Evolutionary conservation across 2,888 invertebrate genomes (phyloP), one percentile per base, ranked within the genome.

Genomic region (Heliconius ethilla): DNA sequence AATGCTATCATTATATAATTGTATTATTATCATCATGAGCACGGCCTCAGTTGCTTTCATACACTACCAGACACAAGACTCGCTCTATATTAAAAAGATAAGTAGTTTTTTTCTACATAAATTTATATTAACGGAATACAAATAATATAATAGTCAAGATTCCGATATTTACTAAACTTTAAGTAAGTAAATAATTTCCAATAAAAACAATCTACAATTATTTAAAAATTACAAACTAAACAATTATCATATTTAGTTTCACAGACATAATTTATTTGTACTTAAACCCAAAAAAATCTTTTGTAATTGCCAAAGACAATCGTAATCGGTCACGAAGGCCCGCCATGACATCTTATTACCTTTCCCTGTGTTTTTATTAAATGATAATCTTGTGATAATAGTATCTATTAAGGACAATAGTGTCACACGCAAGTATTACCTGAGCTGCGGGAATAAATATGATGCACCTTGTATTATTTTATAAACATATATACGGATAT

Each of bases 301-400:
- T 67, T 37, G 63, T 79, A 25, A 79, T 76, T 73, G 45, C 29
- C 73, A 69, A 65, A 70, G 55, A 79, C 73, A 76, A 45, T 63
- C 45, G 27, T 62, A 78, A 75, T 76, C 55, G 73, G 69, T 79
- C 76, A 79, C 67, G 69, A 67, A 70, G 15, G 25, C 62, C 74
- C 76, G 66, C 75, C 70, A 59, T 84, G 84, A 86, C 83, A 83
- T 84, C 84, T 84, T 83, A 87, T 87, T 88, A 87, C 86, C 87
- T 84, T 81, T 83, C 75, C 67, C 85, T 85, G 89, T 89, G 83
- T 80, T 87, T 89, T 89, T 88, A 90, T 91, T 88, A 87, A 88
- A 75, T 65, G 69, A 70, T 70, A 67, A 76, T 75, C 73, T 51
- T 69, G 22, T 65, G 45, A 69, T 75, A 77, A 70, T 79, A 70